These are phyloP conservation scores for Limosa lapponica DNA, from an alignment of 2,797 vertebrate genomes.

Conservation along the genomic window DNA sequence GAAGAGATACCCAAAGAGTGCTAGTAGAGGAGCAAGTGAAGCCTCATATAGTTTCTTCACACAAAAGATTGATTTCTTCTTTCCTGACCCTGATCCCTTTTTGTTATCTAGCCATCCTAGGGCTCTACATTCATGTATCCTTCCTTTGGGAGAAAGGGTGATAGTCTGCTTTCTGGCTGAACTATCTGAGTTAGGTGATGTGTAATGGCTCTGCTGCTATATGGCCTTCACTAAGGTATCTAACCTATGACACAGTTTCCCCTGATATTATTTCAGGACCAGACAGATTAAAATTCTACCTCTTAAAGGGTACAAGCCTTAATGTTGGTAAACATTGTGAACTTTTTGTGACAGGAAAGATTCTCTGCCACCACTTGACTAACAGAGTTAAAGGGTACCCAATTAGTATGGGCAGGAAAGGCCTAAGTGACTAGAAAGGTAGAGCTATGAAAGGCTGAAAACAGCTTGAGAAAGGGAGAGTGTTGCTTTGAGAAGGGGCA, in stretches of 20 bases:
- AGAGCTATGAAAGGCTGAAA: not conserved
- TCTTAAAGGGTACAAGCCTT: not conserved
- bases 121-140: not conserved
- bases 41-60: not conserved
- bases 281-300: not conserved
- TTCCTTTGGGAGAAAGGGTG: not conserved
- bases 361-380: not conserved
- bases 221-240: not conserved
- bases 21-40: not conserved
- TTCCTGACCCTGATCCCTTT: not conserved
- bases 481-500: not conserved
- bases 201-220: not conserved
- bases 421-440: not conserved
- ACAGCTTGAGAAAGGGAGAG: not conserved
- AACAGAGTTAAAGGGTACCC: not conserved
- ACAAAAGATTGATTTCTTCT: not conserved
- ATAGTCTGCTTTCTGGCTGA: not conserved
- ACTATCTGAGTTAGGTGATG: not conserved
- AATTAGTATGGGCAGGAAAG: not conserved
- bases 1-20: not conserved
- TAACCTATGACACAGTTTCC: not conserved
- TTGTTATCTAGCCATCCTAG: not conserved
- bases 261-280: not conserved
- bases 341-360: not conserved
- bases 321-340: not conserved